Evolutionary conservation across 2,888 invertebrate genomes (phyloP), one percentile per base, ranked within the genome.

Genomic region (Lacanobia oleracea): DNA sequence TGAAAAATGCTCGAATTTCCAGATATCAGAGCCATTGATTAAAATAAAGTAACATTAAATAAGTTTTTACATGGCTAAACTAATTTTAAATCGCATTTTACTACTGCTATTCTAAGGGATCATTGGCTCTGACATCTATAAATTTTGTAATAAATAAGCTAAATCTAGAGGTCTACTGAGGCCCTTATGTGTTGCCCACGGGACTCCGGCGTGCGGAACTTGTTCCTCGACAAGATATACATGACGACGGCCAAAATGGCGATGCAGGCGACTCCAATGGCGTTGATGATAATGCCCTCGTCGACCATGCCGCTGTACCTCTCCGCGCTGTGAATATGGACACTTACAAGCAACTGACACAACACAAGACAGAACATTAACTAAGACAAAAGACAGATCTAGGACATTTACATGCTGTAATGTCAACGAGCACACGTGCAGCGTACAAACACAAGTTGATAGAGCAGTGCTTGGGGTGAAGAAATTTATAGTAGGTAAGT

Each of bases 211-310:
- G 91, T 89, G 75, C 93, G 93, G 88, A 95, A 97, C 89, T 97
- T 97, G 90, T 97, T 96, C 84, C 97, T 95, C 86, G 96, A 96
- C 82, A 97, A 93, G 88, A 97, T 97, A 93, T 97, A 97, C 89
- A 97, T 97, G 91, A 97, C 96, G 86, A 97, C 95, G 75, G 97
- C 97, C 79, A 97, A 96, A 79, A 97, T 95, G 72, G 96, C 97
- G 83, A 97, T 95, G 89, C 97, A 95, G 83, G 96, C 95, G 88
- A 97, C 96, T 81, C 97, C 97, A 86, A 98, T 96, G 51, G 97
- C 96, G 95, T 98, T 98, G 91, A 97, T 94, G 90, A 97, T 96
- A 88, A 97, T 96, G 23, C 96, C 97, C 92, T 98, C 97, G 88
- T 97, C 97, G 77, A 96, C 96, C 91, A 97, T 93, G 78, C 94